Conservation (phyloP, 2,113 vertebrate species). For the Pachycephala philippinensis region DNA sequence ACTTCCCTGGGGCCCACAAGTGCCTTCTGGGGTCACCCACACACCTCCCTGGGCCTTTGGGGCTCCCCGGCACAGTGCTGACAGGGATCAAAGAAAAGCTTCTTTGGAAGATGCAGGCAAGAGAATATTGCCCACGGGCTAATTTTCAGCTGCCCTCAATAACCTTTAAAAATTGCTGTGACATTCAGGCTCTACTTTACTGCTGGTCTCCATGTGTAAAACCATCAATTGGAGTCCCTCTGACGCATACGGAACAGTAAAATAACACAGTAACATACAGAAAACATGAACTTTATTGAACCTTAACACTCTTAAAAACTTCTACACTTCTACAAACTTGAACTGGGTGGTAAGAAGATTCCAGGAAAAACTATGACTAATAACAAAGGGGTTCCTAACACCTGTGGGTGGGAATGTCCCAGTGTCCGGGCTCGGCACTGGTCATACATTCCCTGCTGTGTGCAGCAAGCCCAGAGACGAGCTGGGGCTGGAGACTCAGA, state of each 20-base stretch:
- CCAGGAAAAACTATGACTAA: not conserved
- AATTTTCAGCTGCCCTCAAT: not conserved
- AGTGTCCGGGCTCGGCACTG: too few relatives aligned
- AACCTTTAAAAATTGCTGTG: too few relatives aligned
- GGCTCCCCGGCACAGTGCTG: accelerated
- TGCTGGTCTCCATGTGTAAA: not conserved
- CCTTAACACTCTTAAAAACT: not conserved
- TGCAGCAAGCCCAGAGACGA: too few relatives aligned
- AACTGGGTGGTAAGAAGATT: not conserved
- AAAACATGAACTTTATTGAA: not conserved
- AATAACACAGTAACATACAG: not conserved
- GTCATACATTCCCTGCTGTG: too few relatives aligned
- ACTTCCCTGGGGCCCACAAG: not conserved
- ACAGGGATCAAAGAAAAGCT: accelerated
- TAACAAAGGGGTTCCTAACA: not conserved
- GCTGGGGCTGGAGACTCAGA: too few relatives aligned
- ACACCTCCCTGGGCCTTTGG: not conserved
- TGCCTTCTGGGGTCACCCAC: not conserved
- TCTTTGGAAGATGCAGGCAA: not conserved
- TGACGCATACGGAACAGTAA: accelerated
- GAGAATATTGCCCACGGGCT: not conserved
- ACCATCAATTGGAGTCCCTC: not conserved
- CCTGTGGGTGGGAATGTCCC: too few relatives aligned
- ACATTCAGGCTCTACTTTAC: too few relatives aligned
- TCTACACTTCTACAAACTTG: not conserved